Conservation (phyloP, 2,888 invertebrate species). For the Galeruca laticollis region DNA sequence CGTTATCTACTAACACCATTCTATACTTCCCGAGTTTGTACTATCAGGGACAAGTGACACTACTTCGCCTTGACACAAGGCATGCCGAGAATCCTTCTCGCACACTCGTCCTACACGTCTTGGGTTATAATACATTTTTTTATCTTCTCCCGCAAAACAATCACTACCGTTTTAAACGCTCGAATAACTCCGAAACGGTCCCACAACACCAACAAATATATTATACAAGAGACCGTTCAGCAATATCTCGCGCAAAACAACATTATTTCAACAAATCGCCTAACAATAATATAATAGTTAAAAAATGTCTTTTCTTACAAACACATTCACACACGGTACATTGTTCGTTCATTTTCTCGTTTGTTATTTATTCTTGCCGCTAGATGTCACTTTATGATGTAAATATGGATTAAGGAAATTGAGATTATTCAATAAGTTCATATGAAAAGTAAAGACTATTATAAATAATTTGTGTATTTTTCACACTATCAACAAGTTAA, state of each 20-base stretch:
- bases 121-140: conserved; percentile 37
- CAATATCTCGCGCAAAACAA: conserved; percentile 41
- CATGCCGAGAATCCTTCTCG: conserved; percentile 49
- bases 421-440: neutral
- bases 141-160: conserved; percentile 55
- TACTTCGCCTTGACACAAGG: conserved; percentile 64
- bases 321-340: conserved; percentile 41
- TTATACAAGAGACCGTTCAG: conserved; percentile 46
- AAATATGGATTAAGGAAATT: conserved; percentile 10
- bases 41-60: conserved; percentile 61
- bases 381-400: conserved; percentile 28
- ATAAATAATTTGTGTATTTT: too few species aligned
- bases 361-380: conserved; percentile 31
- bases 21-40: conserved; percentile 68
- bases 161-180: conserved; percentile 46
- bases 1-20: conserved; percentile 47
- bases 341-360: conserved; percentile 53
- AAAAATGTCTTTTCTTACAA: conserved; percentile 54
- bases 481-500: too few species aligned
- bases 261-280: conserved; percentile 67
- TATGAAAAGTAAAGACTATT: too few species aligned
- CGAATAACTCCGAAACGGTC: conserved; percentile 50
- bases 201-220: conserved; percentile 55
- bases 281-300: conserved; percentile 67
- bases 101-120: conserved; percentile 41